Evolutionary conservation across 2,888 invertebrate species (phyloP).

Genomic region (Standfussiana lucernea): DNA sequence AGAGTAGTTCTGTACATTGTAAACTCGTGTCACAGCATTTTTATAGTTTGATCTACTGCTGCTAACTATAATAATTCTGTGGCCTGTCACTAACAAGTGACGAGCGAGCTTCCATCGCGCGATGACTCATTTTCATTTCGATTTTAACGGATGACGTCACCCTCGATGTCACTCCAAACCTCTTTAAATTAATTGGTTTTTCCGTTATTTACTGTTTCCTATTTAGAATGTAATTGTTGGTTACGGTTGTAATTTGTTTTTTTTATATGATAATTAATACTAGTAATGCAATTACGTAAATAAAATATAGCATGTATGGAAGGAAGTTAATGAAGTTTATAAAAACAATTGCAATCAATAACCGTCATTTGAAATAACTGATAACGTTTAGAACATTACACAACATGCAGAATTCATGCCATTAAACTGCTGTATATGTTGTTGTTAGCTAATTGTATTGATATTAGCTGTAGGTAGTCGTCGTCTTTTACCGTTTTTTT

Average conservation of each 20-base stretch:
- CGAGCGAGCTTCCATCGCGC: conserved; percentile 51
- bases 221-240: conserved; percentile 31
- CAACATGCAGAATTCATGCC: not conserved
- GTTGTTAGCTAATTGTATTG: not conserved
- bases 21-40: not conserved
- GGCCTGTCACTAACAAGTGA: conserved; percentile 67
- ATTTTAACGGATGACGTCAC: conserved; percentile 70
- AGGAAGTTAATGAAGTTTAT: not conserved
- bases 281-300: not conserved
- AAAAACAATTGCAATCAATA: not conserved
- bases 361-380: not conserved
- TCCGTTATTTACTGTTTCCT: conserved; percentile 45
- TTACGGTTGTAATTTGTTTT: conserved; percentile 26
- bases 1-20: not conserved
- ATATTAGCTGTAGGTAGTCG: not conserved
- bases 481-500: too few relatives aligned
- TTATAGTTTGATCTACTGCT: conserved; percentile 25
- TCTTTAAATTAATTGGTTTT: conserved; percentile 64
- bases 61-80: conserved; percentile 41
- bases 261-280: conserved; percentile 3
- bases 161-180: conserved; percentile 56
- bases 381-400: not conserved
- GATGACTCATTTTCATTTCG: conserved; percentile 72
- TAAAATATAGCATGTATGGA: not conserved
- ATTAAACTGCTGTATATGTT: not conserved